A percentile compares a stretch with the other conserved stretches of the same genome.
Conservation (phyloP, 2,888 invertebrate genomes). For the Macroteleia sp. region DNA sequence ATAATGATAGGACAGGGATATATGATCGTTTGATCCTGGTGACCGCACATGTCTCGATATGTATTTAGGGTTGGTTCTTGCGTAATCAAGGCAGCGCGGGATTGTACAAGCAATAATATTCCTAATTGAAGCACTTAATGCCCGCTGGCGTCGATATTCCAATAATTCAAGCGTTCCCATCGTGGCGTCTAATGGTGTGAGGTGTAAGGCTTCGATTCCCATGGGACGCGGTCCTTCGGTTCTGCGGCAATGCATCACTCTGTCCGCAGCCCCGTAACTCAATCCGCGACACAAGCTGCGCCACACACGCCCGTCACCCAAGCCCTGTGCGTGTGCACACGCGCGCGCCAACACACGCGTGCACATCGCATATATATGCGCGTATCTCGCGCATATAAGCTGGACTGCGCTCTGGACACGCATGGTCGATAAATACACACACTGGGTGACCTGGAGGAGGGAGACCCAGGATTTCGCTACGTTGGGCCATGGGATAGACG, state of each 20-base stretch:
- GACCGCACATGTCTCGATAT: conserved; percentile 60
- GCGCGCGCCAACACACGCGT: conserved; percentile 38
- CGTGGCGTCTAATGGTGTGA: conserved; percentile 76
- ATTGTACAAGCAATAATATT: conserved; percentile 70
- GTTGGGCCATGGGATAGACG: conserved; percentile 60
- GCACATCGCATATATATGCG: conserved; percentile 25
- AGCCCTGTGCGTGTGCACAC: conserved; percentile 18
- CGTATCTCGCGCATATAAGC: conserved; percentile 38
- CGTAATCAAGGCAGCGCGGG: conserved; percentile 61
- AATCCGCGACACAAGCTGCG: conserved; percentile 67
- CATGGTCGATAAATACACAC: conserved; percentile 71
- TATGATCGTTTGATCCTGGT: conserved; percentile 57
- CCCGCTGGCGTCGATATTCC: conserved; percentile 81
- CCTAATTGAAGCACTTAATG: conserved; percentile 81
- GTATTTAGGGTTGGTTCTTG: conserved; percentile 56
- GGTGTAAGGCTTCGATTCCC: conserved; percentile 82
- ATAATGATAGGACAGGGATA: conserved; percentile 61
- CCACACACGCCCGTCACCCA: conserved; percentile 7
- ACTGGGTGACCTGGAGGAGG: conserved; percentile 17
- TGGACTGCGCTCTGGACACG: conserved; percentile 64
- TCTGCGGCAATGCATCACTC: conserved; percentile 82
- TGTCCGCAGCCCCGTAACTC: conserved; percentile 83
- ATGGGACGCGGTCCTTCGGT: conserved; percentile 75
- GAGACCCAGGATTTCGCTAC: conserved; percentile 39
- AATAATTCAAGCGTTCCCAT: conserved; percentile 78